phyloP scores from a whole-genome alignment of 2,113 vertebrate species.

The Salvelinus fontinalis region DNA sequence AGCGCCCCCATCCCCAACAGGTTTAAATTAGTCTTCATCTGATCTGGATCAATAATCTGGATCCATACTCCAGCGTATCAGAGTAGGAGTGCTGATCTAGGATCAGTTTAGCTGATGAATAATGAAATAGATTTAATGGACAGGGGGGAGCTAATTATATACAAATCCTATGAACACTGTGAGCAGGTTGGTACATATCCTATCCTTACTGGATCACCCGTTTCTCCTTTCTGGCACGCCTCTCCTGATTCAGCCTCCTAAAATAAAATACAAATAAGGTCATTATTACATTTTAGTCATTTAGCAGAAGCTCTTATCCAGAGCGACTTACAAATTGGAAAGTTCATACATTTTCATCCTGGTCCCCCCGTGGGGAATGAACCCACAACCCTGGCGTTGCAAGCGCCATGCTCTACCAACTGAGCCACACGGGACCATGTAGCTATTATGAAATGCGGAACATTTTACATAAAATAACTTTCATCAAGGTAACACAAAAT shows the following conservation, averaged over 20 bases:
- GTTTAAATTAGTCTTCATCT: neutral
- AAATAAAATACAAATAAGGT: conserved; percentile 36
- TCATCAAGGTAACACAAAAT: neutral
- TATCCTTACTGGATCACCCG: conserved; percentile 82
- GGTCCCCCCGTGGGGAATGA: no score
- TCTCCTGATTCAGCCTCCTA: conserved; percentile 63
- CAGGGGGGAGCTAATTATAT: no score
- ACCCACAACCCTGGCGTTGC: no score
- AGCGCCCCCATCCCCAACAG: no score
- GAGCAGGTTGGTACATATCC: neutral
- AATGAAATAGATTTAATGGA: neutral
- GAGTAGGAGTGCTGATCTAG: no score
- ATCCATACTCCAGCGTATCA: no score
- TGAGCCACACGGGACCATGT: no score
- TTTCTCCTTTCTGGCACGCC: conserved; percentile 78
- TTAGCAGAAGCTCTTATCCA: no score
- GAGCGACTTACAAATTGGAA: no score
- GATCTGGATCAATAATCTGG: neutral
- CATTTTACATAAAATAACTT: neutral
- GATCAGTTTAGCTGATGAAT: neutral
- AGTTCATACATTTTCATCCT: no score
- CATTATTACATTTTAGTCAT: no score
- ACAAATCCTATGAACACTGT: neutral
- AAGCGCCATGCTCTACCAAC: no score
- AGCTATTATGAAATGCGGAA: conserved; percentile 21